Conservation (phyloP, 1,140 invertebrate genomes). For the Brachionus asplanchnoidis region DNA sequence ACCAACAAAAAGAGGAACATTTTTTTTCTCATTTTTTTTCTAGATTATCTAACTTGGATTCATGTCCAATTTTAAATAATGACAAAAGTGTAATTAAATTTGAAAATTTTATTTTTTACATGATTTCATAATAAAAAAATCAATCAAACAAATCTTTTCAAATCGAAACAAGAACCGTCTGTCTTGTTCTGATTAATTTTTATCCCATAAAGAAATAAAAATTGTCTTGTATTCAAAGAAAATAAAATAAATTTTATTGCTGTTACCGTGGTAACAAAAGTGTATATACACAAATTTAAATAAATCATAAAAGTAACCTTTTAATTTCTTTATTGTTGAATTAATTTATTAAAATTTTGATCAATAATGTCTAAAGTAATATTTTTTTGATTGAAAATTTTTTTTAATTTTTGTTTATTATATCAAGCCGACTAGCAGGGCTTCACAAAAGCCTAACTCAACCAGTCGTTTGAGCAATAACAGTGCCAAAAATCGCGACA, state of each 20-base stretch:
- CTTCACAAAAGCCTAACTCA: slow-evolving; percentile 14
- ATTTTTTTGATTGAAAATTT: neutral
- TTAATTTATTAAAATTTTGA: neutral
- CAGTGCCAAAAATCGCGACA: neutral
- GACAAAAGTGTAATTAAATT: neutral
- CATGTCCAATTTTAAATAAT: neutral
- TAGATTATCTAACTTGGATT: neutral
- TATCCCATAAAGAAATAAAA: neutral
- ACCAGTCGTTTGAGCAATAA: neutral
- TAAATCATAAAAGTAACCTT: neutral
- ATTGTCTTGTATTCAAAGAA: neutral
- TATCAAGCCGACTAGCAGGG: neutral
- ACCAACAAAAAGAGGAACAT: neutral
- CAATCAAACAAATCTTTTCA: neutral
- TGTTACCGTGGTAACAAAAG: neutral
- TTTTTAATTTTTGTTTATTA: neutral
- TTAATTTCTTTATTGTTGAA: neutral
- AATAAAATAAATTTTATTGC: neutral
- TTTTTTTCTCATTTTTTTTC: neutral
- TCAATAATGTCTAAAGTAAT: slow-evolving; percentile 23
- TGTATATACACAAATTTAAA: neutral
- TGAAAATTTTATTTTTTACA: neutral
- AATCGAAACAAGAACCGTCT: too few relatives aligned
- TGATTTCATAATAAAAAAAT: neutral
- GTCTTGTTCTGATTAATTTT: too few relatives aligned